phyloP scores from a whole-genome alignment of 2,888 invertebrate genomes.

The Siphlonurus alternatus region DNA sequence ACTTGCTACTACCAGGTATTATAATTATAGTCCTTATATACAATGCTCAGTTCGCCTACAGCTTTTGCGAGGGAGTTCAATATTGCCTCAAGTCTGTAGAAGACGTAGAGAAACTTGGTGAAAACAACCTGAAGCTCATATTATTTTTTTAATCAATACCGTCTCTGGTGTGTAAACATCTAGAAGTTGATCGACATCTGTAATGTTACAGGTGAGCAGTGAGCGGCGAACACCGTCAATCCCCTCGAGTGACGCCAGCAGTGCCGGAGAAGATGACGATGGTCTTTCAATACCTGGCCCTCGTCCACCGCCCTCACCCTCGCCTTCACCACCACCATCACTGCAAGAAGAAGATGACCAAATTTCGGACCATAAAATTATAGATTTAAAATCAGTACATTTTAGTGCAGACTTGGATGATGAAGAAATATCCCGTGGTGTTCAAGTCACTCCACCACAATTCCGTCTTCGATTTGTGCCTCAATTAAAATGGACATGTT shows the following conservation, averaged over 20 bases:
- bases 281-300: not conserved
- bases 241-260: no score
- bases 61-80: no score
- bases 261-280: not conserved
- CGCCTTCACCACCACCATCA: not conserved
- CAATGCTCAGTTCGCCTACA: no score
- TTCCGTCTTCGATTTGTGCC: constrained; percentile 42
- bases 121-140: no score
- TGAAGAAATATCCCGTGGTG: constrained; percentile 23
- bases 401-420: constrained; percentile 23
- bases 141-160: no score
- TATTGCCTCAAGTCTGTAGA: no score
- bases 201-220: not conserved
- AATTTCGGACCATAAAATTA: not conserved
- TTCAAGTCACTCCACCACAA: constrained; percentile 32
- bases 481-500: constrained; percentile 13
- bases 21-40: no score
- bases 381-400: constrained; percentile 7
- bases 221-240: not conserved
- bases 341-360: not conserved
- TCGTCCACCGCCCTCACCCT: not conserved
- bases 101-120: no score
- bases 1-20: no score
- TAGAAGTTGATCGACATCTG: no score
- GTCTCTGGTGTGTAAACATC: no score